A percentile compares a stretch with the other conserved stretches of the same genome.
Conservation (phyloP, 2,797 vertebrate species). For the Lutjanus argentimaculatus region DNA sequence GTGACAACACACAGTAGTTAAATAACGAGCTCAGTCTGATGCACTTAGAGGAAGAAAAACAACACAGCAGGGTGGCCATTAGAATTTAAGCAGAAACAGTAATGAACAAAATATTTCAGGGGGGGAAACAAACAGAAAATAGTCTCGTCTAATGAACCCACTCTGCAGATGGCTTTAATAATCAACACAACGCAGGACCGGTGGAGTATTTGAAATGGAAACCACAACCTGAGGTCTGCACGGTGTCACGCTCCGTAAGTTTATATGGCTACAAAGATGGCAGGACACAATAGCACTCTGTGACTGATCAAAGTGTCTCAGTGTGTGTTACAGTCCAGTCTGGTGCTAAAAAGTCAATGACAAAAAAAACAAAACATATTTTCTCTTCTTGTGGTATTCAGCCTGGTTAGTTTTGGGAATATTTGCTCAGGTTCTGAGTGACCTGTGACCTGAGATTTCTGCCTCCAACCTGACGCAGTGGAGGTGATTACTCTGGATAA, state of each 20-base stretch:
- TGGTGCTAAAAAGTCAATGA: conserved; percentile 3
- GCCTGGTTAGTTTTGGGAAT: neutral
- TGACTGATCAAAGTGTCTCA: conserved; percentile 54
- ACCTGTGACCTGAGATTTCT: neutral
- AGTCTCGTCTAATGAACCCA: conserved; percentile 37
- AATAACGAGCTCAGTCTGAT: neutral
- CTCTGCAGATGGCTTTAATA: conserved; percentile 62
- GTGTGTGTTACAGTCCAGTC: conserved; percentile 18
- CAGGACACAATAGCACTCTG: conserved; percentile 53
- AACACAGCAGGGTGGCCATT: conserved; percentile 4
- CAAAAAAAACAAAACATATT: neutral
- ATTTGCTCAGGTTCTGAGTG: neutral
- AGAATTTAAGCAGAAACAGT: conserved; percentile 11
- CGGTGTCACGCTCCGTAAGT: conserved; percentile 41
- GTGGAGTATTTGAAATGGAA: conserved; percentile 58
- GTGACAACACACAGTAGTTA: conserved; percentile 18
- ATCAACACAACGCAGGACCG: conserved; percentile 31
- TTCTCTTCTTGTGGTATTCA: conserved; percentile 9
- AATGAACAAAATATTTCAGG: conserved; percentile 23
- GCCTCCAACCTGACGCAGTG: neutral
- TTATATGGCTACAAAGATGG: conserved; percentile 50
- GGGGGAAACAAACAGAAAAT: conserved; percentile 18
- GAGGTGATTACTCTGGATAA: neutral
- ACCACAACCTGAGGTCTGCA: conserved; percentile 55
- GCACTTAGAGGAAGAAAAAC: conserved; percentile 25